Conservation (phyloP, 2,888 invertebrate species). For the Dolomedes plantarius region DNA sequence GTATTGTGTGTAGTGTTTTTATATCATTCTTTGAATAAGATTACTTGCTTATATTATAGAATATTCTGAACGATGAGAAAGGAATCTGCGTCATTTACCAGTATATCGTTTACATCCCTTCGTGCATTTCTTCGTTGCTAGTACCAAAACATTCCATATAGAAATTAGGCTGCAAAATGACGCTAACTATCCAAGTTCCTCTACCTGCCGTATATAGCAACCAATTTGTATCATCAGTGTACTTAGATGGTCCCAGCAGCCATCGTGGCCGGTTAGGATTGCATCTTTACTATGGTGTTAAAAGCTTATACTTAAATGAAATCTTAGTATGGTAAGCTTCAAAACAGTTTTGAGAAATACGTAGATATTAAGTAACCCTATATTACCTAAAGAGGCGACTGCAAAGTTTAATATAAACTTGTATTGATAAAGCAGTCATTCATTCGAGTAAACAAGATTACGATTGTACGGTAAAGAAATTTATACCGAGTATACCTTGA, state of each 20-base stretch:
- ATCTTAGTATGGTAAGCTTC: constrained; percentile 86
- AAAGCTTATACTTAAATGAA: constrained; percentile 96
- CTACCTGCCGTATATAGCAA: constrained; percentile 94
- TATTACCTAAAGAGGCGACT: too few relatives aligned
- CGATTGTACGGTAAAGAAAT: too few relatives aligned
- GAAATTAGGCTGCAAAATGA: constrained; percentile 96
- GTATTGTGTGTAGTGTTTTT: constrained; percentile 93
- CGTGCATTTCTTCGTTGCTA: constrained; percentile 97
- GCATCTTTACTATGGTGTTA: constrained; percentile 99
- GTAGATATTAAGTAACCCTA: too few relatives aligned
- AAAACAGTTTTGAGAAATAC: too few relatives aligned
- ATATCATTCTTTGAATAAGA: constrained; percentile 97
- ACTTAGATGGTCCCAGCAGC: constrained; percentile 94
- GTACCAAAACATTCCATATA: constrained; percentile 94
- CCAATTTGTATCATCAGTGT: constrained; percentile 92
- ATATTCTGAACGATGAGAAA: constrained; percentile 91
- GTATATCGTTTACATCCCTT: constrained; percentile 92
- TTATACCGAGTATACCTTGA: too few relatives aligned
- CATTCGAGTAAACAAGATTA: too few relatives aligned
- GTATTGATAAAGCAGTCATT: too few relatives aligned
- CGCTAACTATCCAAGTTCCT: constrained; percentile 94
- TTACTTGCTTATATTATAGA: constrained; percentile 93
- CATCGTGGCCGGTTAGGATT: constrained; percentile 91
- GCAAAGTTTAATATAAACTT: too few relatives aligned
- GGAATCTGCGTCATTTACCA: constrained; percentile 93